Percentiles rank a stretch among this genome's conserved stretches.
Conservation (phyloP, 2,888 invertebrate genomes). For the Leptarthrus brevirostris region DNA sequence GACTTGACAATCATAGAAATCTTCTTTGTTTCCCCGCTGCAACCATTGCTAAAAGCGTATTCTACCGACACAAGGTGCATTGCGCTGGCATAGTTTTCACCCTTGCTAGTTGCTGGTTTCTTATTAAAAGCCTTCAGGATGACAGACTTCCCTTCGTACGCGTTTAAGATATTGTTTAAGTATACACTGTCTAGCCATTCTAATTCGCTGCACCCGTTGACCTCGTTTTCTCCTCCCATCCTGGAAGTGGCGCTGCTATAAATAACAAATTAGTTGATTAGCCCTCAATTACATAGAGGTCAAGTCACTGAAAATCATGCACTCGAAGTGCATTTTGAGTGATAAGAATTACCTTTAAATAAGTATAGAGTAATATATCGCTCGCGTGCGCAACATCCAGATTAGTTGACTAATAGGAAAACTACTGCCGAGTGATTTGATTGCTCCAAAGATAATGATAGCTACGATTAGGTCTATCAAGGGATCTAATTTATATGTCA, state of each 20-base stretch:
- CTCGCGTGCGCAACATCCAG: conserved; percentile 17
- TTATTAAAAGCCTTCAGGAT: conserved; percentile 55
- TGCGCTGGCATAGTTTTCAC: conserved; percentile 60
- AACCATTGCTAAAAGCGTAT: conserved; percentile 46
- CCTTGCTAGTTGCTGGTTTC: conserved; percentile 58
- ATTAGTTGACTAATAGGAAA: not conserved
- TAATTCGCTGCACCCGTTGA: conserved; percentile 40
- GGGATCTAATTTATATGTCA: too few species aligned
- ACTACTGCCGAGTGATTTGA: not conserved
- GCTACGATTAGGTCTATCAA: too few species aligned
- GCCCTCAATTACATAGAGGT: not conserved
- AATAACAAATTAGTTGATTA: not conserved
- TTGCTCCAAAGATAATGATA: too few species aligned
- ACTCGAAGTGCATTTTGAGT: conserved; percentile 8
- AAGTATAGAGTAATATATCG: not conserved
- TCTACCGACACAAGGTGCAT: conserved; percentile 57
- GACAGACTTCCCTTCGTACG: conserved; percentile 54
- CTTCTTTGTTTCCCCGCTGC: conserved; percentile 49
- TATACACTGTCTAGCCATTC: conserved; percentile 57
- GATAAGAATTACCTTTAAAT: conserved; percentile 1
- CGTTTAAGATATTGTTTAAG: conserved; percentile 57
- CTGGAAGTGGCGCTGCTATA: not conserved
- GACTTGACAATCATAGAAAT: conserved; percentile 59
- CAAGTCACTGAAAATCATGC: not conserved
- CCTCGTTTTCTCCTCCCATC: not conserved